Conservation (phyloP, 2,797 vertebrate genomes). For the Brachyrhaphis roseni region DNA sequence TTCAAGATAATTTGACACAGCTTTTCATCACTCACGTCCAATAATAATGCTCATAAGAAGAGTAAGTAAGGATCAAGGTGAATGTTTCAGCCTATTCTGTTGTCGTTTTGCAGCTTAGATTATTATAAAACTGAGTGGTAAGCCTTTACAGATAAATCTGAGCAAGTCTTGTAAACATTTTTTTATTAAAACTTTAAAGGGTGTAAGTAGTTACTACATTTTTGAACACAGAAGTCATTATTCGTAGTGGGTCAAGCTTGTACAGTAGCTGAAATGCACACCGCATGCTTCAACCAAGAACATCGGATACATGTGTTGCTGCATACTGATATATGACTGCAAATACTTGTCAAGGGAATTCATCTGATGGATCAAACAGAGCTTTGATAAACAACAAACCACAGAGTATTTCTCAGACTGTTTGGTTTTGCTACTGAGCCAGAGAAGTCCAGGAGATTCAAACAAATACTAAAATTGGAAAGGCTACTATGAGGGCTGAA, state of each 20-base stretch:
- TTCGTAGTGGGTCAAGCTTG: conserved; percentile 19
- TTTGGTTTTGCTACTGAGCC: background rate
- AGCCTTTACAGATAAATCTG: conserved; percentile 20
- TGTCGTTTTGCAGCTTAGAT: conserved; percentile 1
- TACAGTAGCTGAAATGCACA: conserved; percentile 17
- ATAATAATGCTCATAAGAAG: conserved; percentile 28
- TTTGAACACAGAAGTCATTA: conserved; percentile 29
- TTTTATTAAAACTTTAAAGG: conserved; percentile 19
- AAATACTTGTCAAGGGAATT: conserved; percentile 48
- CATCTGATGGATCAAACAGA: conserved; percentile 33
- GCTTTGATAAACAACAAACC: conserved; percentile 27
- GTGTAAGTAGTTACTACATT: conserved; percentile 31
- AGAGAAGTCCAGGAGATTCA: background rate
- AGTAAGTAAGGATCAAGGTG: conserved; percentile 29
- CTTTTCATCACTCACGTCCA: conserved; percentile 62
- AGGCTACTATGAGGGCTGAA: background rate
- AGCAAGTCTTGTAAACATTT: conserved; percentile 1
- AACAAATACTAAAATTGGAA: background rate
- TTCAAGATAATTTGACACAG: conserved; percentile 71
- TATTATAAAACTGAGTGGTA: conserved; percentile 3
- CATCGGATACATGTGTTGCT: conserved; percentile 20
- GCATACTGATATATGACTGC: conserved; percentile 20
- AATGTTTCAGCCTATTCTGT: conserved; percentile 18
- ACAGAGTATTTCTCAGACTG: conserved; percentile 9
- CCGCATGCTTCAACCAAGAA: conserved; percentile 29